Evolutionary conservation across 2,113 vertebrate genomes (phyloP).

Genomic region (Notarius quadriscutis): DNA sequence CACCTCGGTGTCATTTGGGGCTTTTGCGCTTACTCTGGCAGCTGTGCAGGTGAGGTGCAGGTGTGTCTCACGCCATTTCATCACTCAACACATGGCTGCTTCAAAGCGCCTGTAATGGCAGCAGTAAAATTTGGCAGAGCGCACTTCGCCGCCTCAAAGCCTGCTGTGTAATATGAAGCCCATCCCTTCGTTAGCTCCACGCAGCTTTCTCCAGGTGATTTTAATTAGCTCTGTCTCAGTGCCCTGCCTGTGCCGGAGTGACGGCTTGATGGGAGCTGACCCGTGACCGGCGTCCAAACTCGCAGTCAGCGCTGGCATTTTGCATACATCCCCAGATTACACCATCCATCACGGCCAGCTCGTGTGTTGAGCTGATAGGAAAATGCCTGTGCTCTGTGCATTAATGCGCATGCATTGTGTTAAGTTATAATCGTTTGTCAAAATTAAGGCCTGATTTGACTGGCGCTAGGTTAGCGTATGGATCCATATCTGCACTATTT

Average conservation of each 20-base stretch:
- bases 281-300: conserved; percentile 55
- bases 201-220: conserved; percentile 55
- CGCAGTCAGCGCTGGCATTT: conserved; percentile 66
- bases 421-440: conserved; percentile 76
- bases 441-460: conserved; percentile 67
- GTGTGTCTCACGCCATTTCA: conserved; percentile 65
- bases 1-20: conserved; percentile 61
- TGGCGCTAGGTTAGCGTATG: conserved; percentile 55
- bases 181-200: conserved; percentile 47
- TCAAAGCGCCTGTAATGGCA: conserved; percentile 47
- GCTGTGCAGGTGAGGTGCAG: conserved; percentile 78
- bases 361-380: conserved; percentile 69
- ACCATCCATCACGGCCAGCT: conserved; percentile 71
- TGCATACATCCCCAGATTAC: conserved; percentile 73
- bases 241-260: conserved; percentile 33
- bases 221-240: conserved; percentile 54
- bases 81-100: conserved; percentile 48
- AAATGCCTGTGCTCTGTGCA: conserved; percentile 75
- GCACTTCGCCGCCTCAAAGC: conserved; percentile 32
- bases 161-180: conserved; percentile 42
- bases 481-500: conserved; percentile 55
- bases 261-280: conserved; percentile 52
- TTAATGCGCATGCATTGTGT: conserved; percentile 75
- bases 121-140: conserved; percentile 46
- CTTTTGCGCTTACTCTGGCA: conserved; percentile 64